A percentile compares a stretch with the other conserved stretches of the same genome.
phyloP scores from a whole-genome alignment of 2,888 invertebrate species.

The Xanthorhoe designata region DNA sequence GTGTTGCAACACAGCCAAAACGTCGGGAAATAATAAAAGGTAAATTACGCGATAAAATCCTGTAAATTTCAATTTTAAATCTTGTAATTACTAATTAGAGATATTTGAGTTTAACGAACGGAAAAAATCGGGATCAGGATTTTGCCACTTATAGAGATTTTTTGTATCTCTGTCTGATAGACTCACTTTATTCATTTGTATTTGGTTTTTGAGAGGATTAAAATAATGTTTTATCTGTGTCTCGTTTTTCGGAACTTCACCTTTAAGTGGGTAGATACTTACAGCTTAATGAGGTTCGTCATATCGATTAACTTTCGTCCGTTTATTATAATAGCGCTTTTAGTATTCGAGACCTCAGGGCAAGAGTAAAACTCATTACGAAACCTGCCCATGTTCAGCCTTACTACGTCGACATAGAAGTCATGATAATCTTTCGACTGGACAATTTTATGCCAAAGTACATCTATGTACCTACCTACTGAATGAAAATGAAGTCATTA shows the following conservation, averaged over 20 bases:
- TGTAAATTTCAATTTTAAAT: too few relatives aligned
- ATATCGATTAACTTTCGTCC: slow-evolving; percentile 33
- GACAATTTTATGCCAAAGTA: slow-evolving; percentile 22
- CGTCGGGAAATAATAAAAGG: too few relatives aligned
- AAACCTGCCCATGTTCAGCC: slow-evolving; percentile 10
- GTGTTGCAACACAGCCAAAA: too few relatives aligned
- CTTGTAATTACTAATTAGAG: too few relatives aligned
- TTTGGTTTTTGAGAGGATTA: too few relatives aligned
- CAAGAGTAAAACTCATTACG: slow-evolving; percentile 56
- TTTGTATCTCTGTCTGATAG: too few relatives aligned
- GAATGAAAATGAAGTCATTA: slow-evolving; percentile 47
- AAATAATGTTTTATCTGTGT: too few relatives aligned
- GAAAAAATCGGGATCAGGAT: too few relatives aligned
- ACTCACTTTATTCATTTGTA: too few relatives aligned
- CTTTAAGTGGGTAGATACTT: slow-evolving; percentile 16
- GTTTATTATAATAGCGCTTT: slow-evolving; percentile 45
- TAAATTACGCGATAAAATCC: too few relatives aligned
- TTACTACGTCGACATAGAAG: slow-evolving; percentile 18
- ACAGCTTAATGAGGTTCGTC: slow-evolving; percentile 30
- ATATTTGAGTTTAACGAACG: too few relatives aligned
- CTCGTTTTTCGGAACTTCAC: slow-evolving; percentile 3
- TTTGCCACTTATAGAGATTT: too few relatives aligned
- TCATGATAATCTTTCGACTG: slow-evolving; percentile 5
- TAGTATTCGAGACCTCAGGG: slow-evolving; percentile 48
- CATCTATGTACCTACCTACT: slow-evolving; percentile 45